Evolutionary conservation across 1,140 invertebrate genomes (phyloP).

Genomic region (Zaprionus ghesquierei): DNA sequence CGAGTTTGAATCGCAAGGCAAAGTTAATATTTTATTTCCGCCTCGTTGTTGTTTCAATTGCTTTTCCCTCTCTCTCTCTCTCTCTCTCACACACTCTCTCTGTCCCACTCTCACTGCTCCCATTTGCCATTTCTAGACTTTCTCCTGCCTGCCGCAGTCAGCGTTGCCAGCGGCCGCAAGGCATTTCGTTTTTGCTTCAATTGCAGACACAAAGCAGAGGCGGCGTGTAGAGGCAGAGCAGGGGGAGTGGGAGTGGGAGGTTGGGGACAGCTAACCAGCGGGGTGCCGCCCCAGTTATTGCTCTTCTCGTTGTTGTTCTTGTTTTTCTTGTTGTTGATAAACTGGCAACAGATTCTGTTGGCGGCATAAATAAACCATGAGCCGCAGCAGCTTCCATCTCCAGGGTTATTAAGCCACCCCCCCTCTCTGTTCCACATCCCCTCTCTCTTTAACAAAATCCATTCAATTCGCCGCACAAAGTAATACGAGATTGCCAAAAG

Average conservation of each 20-base stretch:
- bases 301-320: not conserved
- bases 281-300: slow-evolving; percentile 7
- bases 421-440: not conserved
- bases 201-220: slow-evolving; percentile 24
- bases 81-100: not conserved
- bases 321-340: slow-evolving; percentile 27
- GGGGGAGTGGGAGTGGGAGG: not conserved
- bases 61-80: not conserved
- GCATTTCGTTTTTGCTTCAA: slow-evolving; percentile 40
- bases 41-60: slow-evolving; percentile 43
- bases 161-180: slow-evolving; percentile 37
- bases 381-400: slow-evolving; percentile 1
- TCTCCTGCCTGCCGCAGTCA: not conserved
- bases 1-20: slow-evolving; percentile 52
- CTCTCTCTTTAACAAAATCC: not conserved
- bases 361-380: slow-evolving; percentile 1
- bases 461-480: not conserved
- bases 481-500: slow-evolving; percentile 24
- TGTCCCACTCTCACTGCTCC: not conserved
- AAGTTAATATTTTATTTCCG: slow-evolving; percentile 78
- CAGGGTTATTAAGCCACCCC: slow-evolving; percentile 33
- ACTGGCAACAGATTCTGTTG: slow-evolving; percentile 40
- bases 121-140: slow-evolving; percentile 24
- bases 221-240: not conserved
- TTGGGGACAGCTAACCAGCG: not conserved